Evolutionary conservation across 2,888 invertebrate genomes (phyloP).

Genomic region (Hydrotaea diabolus): DNA sequence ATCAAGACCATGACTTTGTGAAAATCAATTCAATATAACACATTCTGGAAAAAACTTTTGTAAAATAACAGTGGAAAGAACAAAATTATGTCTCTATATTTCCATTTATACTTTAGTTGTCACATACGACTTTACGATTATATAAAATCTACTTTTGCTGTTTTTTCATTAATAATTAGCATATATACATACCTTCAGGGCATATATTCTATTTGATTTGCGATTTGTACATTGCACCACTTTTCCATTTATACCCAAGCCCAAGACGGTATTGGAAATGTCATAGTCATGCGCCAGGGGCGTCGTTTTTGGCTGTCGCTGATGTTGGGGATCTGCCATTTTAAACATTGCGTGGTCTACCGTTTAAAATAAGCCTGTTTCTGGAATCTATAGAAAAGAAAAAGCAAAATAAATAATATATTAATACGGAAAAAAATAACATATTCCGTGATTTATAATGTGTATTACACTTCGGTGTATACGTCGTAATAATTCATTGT

Average conservation of each 20-base stretch:
- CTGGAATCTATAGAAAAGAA: background rate
- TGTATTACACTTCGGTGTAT: background rate
- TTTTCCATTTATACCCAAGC: slow-evolving; percentile 99
- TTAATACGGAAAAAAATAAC: background rate
- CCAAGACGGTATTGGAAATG: slow-evolving; percentile 95
- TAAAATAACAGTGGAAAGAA: no score
- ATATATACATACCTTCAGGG: slow-evolving; percentile 94
- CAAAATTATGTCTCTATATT: no score
- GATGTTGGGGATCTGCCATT: slow-evolving; percentile 61
- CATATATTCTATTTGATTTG: slow-evolving; percentile 89
- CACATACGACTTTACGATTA: no score
- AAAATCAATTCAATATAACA: no score
- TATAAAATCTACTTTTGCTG: no score
- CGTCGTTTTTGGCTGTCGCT: slow-evolving; percentile 84
- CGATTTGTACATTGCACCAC: slow-evolving; percentile 96
- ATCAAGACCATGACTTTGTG: no score
- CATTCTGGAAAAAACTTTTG: no score
- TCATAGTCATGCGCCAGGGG: slow-evolving; percentile 94
- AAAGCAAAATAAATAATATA: background rate
- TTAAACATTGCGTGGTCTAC: slow-evolving; percentile 63
- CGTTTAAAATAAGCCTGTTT: background rate
- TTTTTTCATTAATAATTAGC: slow-evolving; percentile 39
- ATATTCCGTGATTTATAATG: background rate
- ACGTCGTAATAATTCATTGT: background rate
- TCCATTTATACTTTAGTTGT: no score